Base-by-base conservation (phyloP, 2,797 vertebrate species). In the Hydrocynus forskahlii region DNA sequence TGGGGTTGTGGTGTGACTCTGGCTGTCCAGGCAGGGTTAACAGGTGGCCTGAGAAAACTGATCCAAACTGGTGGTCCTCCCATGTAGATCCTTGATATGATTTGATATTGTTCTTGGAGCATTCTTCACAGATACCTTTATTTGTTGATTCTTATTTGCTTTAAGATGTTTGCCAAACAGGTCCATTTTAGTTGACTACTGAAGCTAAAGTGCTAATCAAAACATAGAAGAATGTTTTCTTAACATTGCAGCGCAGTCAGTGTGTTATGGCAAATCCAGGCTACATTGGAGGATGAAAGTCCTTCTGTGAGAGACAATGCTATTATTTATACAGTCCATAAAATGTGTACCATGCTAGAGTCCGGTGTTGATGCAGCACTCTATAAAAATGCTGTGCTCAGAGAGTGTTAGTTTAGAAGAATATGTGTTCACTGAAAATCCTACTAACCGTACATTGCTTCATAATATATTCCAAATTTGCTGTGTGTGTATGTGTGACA, bases 11-110 rank as follows among this genome's bases (percentile, higher is more conserved):
- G 67, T 23, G 29, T 81, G 78, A 77, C 68, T 62, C 17, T 13
- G 23, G 69, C 54, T 54, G 67, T 81, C 45, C 45, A 62, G 68
- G 82, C 19, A 12, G 70, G 35, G 70, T 59, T 81, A 86, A 79
- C 79, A 86, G 76, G 79, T 86, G 59, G 38, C 72, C 62, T 40
- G 50, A 76, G 81, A 83, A 77, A 81, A 54, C 35, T 57, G 80
- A 75, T 48, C 76, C 60, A 62, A 81, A 78, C 57, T 45, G 48
- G 48, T 75, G 72, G 67, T 48, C 17, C 7, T 62, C 17, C 77
- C 54, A 9, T n/a, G 52, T 38, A 59, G 60, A 43, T 17, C 25
- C 40, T 17, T 63, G 19, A n/a, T 12, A 62, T 66, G 38, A 74
- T 62, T 80, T 23, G n/a, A 40, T 5, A 0, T 21, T 82, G 48